These are phyloP conservation scores for Amia ocellicauda DNA, from an alignment of 2,113 vertebrate genomes.

Conservation along the genomic window DNA sequence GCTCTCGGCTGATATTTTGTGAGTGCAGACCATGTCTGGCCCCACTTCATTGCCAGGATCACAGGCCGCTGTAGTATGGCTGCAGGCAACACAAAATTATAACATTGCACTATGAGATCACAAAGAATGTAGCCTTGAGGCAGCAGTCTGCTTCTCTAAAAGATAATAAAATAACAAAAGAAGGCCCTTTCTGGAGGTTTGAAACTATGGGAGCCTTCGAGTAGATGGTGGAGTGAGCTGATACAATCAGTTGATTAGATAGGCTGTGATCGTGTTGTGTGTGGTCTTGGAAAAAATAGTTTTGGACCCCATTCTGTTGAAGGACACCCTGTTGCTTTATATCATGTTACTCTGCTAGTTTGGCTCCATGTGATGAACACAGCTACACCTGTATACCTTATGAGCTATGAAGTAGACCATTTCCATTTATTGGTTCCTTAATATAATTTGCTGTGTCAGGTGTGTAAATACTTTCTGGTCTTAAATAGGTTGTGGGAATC, in stretches of 20 bases:
- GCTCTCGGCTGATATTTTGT: not conserved
- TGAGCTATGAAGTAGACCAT: too few species aligned
- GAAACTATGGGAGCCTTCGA: slow-evolving; percentile 52
- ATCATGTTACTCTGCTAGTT: too few species aligned
- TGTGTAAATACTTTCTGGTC: too few species aligned
- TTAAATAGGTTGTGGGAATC: too few species aligned
- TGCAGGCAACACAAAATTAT: slow-evolving; percentile 55
- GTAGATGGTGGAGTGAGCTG: slow-evolving; percentile 27
- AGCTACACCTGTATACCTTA: too few species aligned
- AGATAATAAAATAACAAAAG: slow-evolving; percentile 55
- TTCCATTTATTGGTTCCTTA: too few species aligned
- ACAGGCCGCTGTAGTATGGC: slow-evolving; percentile 50
- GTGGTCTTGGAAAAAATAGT: too few species aligned
- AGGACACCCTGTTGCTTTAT: too few species aligned
- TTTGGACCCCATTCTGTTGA: too few species aligned
- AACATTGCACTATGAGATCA: slow-evolving; percentile 55
- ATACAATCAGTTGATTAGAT: slow-evolving; percentile 9
- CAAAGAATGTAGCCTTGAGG: slow-evolving; percentile 60
- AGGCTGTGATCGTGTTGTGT: too few species aligned
- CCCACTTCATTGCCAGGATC: slow-evolving; percentile 34
- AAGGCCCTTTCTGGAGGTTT: slow-evolving; percentile 35
- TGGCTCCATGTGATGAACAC: too few species aligned
- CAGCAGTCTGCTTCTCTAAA: slow-evolving; percentile 34
- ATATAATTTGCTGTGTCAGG: too few species aligned
- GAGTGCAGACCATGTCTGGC: slow-evolving; percentile 45